Evolutionary conservation across 2,888 invertebrate genomes (phyloP).

Genomic region (Ctena decussata): DNA sequence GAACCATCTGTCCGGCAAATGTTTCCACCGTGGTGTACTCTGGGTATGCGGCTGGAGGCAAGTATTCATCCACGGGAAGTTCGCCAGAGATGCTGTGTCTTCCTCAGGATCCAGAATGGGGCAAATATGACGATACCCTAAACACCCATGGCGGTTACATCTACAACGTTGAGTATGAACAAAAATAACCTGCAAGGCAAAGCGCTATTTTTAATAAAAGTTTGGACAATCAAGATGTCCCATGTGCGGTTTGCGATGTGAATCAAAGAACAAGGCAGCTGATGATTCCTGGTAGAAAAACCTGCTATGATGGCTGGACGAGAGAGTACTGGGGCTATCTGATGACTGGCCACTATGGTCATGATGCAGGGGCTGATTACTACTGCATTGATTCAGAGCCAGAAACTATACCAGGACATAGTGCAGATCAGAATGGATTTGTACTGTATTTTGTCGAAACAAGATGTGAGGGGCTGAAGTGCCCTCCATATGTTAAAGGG

Average conservation of each 20-base stretch:
- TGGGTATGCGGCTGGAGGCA: too few species aligned
- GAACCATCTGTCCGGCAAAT: too few species aligned
- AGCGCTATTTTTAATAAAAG: constrained; percentile 13
- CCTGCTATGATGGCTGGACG: too few species aligned
- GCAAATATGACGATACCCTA: too few species aligned
- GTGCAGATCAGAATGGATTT: constrained; percentile 17
- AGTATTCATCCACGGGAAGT: too few species aligned
- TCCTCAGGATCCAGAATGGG: too few species aligned
- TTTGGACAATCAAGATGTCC: too few species aligned
- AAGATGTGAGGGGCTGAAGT: constrained; percentile 23
- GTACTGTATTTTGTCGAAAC: constrained; percentile 15
- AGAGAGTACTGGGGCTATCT: constrained; percentile 40
- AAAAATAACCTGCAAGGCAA: too few species aligned
- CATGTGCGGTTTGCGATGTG: constrained; percentile 29
- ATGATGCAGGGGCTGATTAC: constrained; percentile 29
- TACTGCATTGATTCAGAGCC: constrained; percentile 21
- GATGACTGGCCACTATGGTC: constrained; percentile 25
- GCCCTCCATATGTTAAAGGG: constrained; percentile 34
- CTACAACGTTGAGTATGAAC: too few species aligned
- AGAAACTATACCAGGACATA: constrained; percentile 1
- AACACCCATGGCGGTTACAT: too few species aligned
- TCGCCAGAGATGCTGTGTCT: too few species aligned
- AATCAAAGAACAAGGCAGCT: background rate
- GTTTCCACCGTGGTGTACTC: too few species aligned
- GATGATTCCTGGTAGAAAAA: constrained; percentile 33